Base-by-base conservation (phyloP, 2,888 invertebrate species). In the Nemurella pictetii region DNA sequence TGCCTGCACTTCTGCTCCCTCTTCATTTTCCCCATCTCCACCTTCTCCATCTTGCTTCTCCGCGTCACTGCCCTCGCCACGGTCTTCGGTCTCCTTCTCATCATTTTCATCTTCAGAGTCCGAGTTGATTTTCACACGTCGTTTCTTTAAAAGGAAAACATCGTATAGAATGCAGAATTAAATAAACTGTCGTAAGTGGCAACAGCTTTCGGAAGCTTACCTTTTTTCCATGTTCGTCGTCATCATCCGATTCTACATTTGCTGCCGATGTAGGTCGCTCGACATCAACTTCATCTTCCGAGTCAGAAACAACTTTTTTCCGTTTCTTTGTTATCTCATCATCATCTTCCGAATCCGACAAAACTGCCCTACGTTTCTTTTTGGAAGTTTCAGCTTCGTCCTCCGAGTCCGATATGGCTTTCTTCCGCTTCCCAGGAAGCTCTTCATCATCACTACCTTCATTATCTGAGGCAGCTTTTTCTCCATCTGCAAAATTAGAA, bases 351-450 rank as follows among this genome's bases (percentile, higher is more conserved):
- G 86, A 90, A 85, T 89, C 88, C 55, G 87, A 87, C 55, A 87
- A 87, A 35, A 88, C 87, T 25, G 87, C 88, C 2, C 88, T 88
- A 77, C 84, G 26, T 84, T 87, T 86, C 88, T 89, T 86, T 73
- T 78, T 80, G 9, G 32, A 78, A 77, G 87, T 86, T 20, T 87
- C 86, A 87, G 88, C 85, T 88, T 89, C n/a, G 81, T 86, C 92
- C 86, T 94, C 94, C 0, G 94, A 94, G 87, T 94, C 94, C 1
- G 93, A 93, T 28, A 92, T 88, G 82, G 92, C 89, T 84, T 90
- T 88, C 29, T 90, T 88, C 78, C 89, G 89, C 85, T 89, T 89
- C 86, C 89, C 55, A 2, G 2, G 89, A 86, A 90, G 83, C 90
- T 90, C 83, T 85, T 89, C 36, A 87, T 86, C 87, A 84, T 55